phyloP scores from a whole-genome alignment of 2,797 vertebrate genomes.

The Alexandromys oeconomus region DNA sequence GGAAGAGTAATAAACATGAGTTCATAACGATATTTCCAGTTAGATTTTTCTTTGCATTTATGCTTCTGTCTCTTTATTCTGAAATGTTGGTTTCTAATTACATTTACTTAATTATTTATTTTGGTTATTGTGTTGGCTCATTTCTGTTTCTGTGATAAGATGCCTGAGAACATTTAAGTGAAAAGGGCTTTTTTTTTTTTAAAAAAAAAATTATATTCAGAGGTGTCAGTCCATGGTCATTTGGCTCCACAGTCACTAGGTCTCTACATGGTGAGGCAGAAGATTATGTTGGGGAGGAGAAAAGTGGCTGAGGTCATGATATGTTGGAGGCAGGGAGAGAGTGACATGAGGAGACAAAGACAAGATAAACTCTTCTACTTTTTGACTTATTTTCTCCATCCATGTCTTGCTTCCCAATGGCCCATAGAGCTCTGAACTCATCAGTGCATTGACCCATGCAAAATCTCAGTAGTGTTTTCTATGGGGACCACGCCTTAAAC shows the following conservation, averaged over 20 bases:
- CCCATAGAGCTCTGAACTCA: not conserved
- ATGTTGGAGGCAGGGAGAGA: not conserved
- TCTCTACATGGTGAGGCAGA: not conserved
- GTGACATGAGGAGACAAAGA: not conserved
- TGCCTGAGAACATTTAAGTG: not conserved
- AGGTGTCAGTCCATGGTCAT: not conserved
- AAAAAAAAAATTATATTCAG: not conserved
- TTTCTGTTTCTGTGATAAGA: not conserved
- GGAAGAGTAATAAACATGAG: not conserved
- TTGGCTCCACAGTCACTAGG: not conserved
- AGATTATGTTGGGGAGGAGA: not conserved
- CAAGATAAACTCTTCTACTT: not conserved
- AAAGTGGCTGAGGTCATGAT: not conserved
- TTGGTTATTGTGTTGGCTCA: not conserved
- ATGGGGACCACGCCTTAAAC: too few relatives aligned
- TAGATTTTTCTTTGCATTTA: constrained; percentile 45
- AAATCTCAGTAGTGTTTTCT: not conserved
- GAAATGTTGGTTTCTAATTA: constrained; percentile 6
- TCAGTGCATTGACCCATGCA: not conserved
- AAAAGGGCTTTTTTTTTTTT: not conserved
- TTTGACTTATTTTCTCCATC: not conserved
- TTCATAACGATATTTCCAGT: constrained; percentile 34
- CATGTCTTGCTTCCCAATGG: not conserved
- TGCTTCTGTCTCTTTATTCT: constrained; percentile 1
- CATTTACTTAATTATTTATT: not conserved